Evolutionary conservation across 1,140 invertebrate genomes (phyloP), one percentile per base, ranked within the genome.

Genomic region (Gryon sp.): DNA sequence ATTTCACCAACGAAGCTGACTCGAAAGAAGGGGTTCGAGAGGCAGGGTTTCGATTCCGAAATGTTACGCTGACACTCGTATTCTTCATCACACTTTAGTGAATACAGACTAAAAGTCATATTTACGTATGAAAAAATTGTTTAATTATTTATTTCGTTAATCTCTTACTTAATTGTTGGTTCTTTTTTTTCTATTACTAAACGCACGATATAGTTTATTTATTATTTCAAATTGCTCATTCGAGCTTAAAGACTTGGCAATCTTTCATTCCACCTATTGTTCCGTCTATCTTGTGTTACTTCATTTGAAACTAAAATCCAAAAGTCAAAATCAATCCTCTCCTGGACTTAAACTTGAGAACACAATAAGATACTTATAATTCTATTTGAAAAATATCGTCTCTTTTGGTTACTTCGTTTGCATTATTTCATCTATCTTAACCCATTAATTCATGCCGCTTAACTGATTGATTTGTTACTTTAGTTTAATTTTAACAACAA

Each of bases 321-420:
- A 52, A 52, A 52, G 22, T 52, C 22, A 52, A 52, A 52, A 52
- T 30, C 18, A 2, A 18, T 7, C 36, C n/a, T 9, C 24, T 18
- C 19, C 12, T 36, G 32, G 19, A 24, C 11, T 19, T 53, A 38
- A 26, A 40, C 38, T 57, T 52, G 57, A 80, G 83, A 86, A 86
- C 83, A 86, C 84, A 86, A 85, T 84, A 68, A 77, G 83, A 83
- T 77, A 82, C 79, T 84, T 83, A n/a, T 57, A 72, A 70, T 41
- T 52, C 60, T 32, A 40, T 40, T 50, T 59, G 38, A 84, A 83
- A 84, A 80, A 84, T 83, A 53, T 77, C 48, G 19, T 53, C 50
- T 77, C 70, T 68, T 28, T 78, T 78, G 81, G 26, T 80, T 79
- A 80, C 79, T n/a, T n/a, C n/a, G n/a, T n/a, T n/a, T n/a, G 81